phyloP scores from a whole-genome alignment of 2,888 invertebrate species.

The Urechis unicinctus region DNA sequence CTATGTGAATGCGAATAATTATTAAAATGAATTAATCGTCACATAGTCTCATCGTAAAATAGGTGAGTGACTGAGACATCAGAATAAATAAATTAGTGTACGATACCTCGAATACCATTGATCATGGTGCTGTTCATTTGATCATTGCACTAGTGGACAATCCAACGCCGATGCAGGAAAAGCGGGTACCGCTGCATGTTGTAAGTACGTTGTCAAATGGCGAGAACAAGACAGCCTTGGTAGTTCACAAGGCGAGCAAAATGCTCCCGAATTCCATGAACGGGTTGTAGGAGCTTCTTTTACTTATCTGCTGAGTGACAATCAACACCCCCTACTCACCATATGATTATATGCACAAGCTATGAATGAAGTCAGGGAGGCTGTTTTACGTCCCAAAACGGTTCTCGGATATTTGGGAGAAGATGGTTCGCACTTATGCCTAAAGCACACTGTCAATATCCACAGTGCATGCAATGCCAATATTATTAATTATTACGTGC shows the following conservation, averaged over 20 bases:
- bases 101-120: too few species aligned
- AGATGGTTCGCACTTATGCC: slow-evolving; percentile 2
- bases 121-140: too few species aligned
- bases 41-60: too few species aligned
- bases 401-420: slow-evolving; percentile 22
- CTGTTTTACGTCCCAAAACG: slow-evolving; percentile 18
- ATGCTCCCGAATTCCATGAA: neutral
- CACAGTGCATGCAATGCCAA: neutral
- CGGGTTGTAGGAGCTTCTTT: slow-evolving; percentile 9
- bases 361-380: slow-evolving; percentile 22
- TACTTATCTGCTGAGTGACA: slow-evolving; percentile 10
- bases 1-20: too few species aligned
- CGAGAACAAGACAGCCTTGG: slow-evolving; percentile 18
- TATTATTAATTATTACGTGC: slow-evolving; percentile 15
- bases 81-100: too few species aligned
- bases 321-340: slow-evolving; percentile 21
- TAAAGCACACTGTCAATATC: neutral
- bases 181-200: slow-evolving; percentile 23
- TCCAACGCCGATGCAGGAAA: slow-evolving; percentile 18
- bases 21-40: too few species aligned
- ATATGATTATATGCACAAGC: slow-evolving; percentile 22
- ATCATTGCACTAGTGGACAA: too few species aligned
- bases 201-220: slow-evolving; percentile 23
- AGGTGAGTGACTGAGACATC: too few species aligned
- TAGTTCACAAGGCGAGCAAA: slow-evolving; percentile 10